Evolutionary conservation across 2,797 vertebrate genomes (phyloP).

Genomic region (Gymnothorax javanicus): DNA sequence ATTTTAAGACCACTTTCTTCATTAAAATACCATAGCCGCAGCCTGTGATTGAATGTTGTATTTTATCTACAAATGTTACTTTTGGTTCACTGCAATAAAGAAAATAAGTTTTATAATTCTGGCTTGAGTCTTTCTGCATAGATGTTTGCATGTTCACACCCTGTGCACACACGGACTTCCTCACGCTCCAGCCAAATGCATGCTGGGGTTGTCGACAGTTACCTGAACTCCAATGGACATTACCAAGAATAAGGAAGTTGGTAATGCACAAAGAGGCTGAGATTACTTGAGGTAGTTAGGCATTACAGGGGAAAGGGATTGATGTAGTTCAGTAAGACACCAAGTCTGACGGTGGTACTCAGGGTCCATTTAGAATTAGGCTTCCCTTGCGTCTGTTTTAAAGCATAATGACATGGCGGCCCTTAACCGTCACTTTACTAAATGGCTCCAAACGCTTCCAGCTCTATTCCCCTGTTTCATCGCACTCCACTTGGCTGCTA

Average conservation of each 20-base stretch:
- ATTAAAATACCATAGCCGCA: not conserved
- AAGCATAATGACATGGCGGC: slow-evolving; percentile 32
- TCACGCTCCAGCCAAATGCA: not conserved
- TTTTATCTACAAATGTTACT: slow-evolving; percentile 32
- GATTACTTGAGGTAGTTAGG: not conserved
- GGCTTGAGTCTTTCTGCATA: no score
- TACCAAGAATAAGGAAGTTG: not conserved
- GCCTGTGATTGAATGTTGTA: slow-evolving; percentile 2
- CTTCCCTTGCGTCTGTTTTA: slow-evolving; percentile 22
- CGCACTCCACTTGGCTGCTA: slow-evolving; percentile 31
- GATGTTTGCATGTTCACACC: no score
- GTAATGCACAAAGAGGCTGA: not conserved
- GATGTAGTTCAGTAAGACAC: slow-evolving; percentile 30
- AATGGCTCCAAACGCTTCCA: slow-evolving; percentile 40
- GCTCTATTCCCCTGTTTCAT: slow-evolving; percentile 35
- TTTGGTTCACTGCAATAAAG: no score
- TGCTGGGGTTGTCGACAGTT: not conserved
- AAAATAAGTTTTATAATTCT: no score
- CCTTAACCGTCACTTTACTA: slow-evolving; percentile 40
- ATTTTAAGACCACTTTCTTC: not conserved
- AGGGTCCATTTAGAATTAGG: not conserved
- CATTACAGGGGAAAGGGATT: slow-evolving; percentile 38
- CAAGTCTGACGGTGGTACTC: slow-evolving; percentile 34
- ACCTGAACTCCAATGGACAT: not conserved
- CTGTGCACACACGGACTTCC: no score